Conservation (phyloP, 2,888 invertebrate species). For the Alitta virens region DNA sequence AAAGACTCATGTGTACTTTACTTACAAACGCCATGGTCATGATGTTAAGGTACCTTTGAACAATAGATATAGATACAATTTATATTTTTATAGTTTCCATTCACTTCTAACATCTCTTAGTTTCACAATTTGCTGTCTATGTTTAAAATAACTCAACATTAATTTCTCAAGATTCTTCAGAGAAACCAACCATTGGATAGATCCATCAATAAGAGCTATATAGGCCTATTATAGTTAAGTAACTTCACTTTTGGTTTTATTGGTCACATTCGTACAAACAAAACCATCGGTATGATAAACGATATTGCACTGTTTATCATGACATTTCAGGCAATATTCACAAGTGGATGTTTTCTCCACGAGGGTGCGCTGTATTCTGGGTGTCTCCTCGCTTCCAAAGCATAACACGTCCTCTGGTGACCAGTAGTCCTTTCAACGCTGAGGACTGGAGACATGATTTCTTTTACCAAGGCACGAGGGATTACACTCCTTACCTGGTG, state of each 20-base stretch:
- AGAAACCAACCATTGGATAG: no score
- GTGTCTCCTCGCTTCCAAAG: constrained; percentile 21
- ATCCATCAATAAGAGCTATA: no score
- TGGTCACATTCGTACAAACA: neutral
- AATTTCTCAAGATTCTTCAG: no score
- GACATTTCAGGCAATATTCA: constrained; percentile 44
- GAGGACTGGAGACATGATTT: constrained; percentile 2
- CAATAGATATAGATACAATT: no score
- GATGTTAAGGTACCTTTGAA: no score
- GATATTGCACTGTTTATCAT: neutral
- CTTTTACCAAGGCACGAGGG: constrained; percentile 3
- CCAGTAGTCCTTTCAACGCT: neutral
- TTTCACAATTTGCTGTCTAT: no score
- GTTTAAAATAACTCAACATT: no score
- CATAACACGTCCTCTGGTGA: constrained; percentile 6
- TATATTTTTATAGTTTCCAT: no score
- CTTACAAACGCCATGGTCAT: no score
- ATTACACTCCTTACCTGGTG: neutral
- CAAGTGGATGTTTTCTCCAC: constrained; percentile 48
- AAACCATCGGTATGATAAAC: neutral
- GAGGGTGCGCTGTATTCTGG: constrained; percentile 46
- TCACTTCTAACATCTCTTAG: no score
- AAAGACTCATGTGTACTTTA: no score
- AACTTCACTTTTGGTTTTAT: neutral
- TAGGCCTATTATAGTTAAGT: no score